Evolutionary conservation across 2,888 invertebrate species (phyloP).

Genomic region (Aporophyla nigra): DNA sequence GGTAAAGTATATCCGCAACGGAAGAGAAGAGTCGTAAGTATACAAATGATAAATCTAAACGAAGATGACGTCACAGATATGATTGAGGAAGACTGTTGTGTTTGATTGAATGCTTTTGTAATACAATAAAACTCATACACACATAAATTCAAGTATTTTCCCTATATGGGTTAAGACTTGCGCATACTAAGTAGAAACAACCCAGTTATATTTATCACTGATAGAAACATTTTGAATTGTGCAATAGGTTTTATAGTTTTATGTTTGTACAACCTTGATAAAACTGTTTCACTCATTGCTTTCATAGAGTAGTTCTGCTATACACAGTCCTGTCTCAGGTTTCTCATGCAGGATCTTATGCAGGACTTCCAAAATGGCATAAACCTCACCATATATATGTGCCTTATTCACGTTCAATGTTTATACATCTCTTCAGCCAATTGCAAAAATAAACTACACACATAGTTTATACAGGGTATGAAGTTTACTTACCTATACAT

Average conservation of each 20-base stretch:
- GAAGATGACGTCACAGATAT: constrained; percentile 46
- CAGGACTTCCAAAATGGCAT: no score
- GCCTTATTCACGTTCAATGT: no score
- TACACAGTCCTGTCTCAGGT: no score
- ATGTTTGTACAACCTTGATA: background rate
- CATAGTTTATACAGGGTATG: background rate
- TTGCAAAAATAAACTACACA: background rate
- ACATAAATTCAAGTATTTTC: constrained; percentile 9
- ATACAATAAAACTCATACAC: constrained; percentile 37
- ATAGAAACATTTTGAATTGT: background rate
- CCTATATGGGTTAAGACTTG: background rate
- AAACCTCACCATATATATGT: background rate
- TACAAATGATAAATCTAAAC: constrained; percentile 54
- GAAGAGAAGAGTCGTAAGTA: constrained; percentile 34
- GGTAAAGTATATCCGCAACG: constrained; percentile 55
- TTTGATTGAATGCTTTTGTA: constrained; percentile 56
- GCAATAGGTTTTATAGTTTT: background rate
- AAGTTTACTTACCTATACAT: no score
- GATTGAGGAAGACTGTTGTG: constrained; percentile 31
- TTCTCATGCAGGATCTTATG: no score
- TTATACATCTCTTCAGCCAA: background rate
- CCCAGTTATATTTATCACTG: background rate
- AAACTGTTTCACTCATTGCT: no score
- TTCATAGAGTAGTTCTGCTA: background rate
- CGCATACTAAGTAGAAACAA: background rate